Evolutionary conservation across 2,113 vertebrate species (phyloP).

Genomic region (Tonatia bakeri): DNA sequence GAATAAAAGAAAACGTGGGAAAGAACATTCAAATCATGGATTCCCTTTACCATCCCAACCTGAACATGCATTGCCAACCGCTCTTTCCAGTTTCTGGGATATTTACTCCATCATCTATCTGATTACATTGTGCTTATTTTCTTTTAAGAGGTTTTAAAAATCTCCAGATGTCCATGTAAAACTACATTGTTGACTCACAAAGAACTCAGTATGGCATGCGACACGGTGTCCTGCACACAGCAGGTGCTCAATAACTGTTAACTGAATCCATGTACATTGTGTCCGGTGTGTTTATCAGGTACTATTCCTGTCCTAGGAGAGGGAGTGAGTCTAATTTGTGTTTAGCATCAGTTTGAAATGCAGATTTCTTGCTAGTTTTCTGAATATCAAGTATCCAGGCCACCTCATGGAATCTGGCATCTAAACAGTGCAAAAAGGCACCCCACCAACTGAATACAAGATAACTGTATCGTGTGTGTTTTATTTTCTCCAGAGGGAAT

Average conservation of each 20-base stretch:
- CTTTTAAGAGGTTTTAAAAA: neutral
- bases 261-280: neutral
- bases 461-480: neutral
- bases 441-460: neutral
- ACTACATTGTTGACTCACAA: neutral
- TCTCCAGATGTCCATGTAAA: neutral
- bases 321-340: neutral
- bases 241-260: neutral
- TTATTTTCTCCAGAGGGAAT: neutral
- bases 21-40: neutral
- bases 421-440: neutral
- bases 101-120: neutral
- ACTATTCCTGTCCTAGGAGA: neutral
- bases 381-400: neutral
- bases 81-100: neutral
- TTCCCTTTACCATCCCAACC: neutral
- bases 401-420: neutral
- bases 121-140: neutral
- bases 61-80: neutral
- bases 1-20: neutral
- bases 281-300: neutral
- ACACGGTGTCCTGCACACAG: neutral
- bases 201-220: neutral
- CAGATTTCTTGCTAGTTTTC: conserved; percentile 11
- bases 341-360: neutral